Evolutionary conservation across 2,888 invertebrate species (phyloP).

Genomic region (Lasioglossum zephyrum): DNA sequence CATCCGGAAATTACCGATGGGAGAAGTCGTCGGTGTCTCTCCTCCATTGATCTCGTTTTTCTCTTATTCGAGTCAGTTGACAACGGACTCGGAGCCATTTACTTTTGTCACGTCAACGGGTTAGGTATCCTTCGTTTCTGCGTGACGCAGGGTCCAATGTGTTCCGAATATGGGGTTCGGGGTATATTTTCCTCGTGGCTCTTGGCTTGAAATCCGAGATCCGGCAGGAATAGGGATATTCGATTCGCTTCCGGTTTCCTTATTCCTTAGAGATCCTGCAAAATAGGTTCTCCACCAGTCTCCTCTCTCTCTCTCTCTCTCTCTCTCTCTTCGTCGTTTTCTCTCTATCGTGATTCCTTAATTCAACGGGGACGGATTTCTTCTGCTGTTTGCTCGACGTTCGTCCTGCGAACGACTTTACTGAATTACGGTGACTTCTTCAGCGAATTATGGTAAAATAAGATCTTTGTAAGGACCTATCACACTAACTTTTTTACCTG

Average conservation of each 20-base stretch:
- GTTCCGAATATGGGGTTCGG: background rate
- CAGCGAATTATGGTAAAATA: background rate
- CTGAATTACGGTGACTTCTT: background rate
- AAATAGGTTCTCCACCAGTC: background rate
- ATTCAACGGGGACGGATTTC: constrained; percentile 1
- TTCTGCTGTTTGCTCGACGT: constrained; percentile 6
- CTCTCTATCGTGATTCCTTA: background rate
- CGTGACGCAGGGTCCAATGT: constrained; percentile 19
- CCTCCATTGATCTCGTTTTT: background rate
- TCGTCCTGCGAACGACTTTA: background rate
- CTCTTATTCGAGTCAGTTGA: constrained; percentile 1
- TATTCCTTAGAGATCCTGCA: background rate
- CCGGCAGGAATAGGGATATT: constrained; percentile 2
- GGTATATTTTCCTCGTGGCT: background rate
- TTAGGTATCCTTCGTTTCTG: constrained; percentile 1
- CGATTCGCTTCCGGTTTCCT: constrained; percentile 13
- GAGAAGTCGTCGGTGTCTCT: background rate
- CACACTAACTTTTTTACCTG: background rate
- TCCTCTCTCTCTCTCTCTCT: background rate
- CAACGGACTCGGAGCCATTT: constrained; percentile 5
- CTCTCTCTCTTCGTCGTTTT: background rate
- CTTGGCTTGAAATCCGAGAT: constrained; percentile 5
- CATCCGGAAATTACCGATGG: constrained; percentile 14
- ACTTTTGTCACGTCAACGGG: constrained; percentile 9
- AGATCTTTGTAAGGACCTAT: background rate